These are phyloP conservation scores for Exocentrus adspersus DNA, from an alignment of 2,888 invertebrate genomes.

Conservation along the genomic window DNA sequence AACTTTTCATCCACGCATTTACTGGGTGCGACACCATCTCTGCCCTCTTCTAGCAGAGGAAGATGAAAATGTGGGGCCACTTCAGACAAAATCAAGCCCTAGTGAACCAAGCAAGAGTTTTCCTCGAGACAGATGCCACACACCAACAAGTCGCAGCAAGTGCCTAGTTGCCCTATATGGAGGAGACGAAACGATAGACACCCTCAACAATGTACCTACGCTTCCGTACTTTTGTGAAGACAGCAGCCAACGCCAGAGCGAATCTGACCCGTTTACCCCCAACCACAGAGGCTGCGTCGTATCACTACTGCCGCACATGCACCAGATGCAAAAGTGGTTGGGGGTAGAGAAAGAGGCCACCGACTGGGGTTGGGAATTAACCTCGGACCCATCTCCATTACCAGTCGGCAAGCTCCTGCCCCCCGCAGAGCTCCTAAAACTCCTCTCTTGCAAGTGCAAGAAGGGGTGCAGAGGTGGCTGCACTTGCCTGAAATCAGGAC, in stretches of 20 bases:
- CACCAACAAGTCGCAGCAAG: not conserved
- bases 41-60: conserved; percentile 12
- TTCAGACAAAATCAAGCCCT: not conserved
- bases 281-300: conserved; percentile 3
- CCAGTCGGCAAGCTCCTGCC: not conserved
- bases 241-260: not conserved
- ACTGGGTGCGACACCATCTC: conserved; percentile 14
- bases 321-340: no score
- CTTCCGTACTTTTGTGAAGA: no score
- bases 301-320: conserved; percentile 13
- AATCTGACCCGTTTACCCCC: not conserved
- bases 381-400: conserved; percentile 1
- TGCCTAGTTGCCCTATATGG: not conserved
- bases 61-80: not conserved
- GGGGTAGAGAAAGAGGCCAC: no score
- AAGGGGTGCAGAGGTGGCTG: no score
- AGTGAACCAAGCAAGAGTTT: not conserved
- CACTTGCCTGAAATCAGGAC: no score
- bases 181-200: no score
- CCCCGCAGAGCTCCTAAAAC: no score
- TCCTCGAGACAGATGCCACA: not conserved
- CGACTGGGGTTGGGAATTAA: no score
- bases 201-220: no score
- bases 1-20: not conserved
- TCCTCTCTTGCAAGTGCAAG: no score